Evolutionary conservation across 2,113 vertebrate genomes (phyloP), one percentile per base, ranked within the genome.

Genomic region (Pao palembangensis): DNA sequence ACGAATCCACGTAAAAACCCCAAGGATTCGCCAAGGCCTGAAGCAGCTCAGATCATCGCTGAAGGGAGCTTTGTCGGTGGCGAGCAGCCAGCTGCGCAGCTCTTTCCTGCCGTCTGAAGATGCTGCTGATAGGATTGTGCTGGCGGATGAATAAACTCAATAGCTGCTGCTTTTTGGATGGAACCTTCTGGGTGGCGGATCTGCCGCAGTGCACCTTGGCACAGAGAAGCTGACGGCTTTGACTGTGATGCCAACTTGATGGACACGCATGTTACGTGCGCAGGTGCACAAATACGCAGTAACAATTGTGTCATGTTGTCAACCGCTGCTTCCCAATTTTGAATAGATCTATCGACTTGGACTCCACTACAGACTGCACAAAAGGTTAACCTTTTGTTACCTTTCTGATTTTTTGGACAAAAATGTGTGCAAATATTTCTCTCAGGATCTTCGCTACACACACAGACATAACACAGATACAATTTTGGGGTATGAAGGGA

Each of bases 181-280:
- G 15, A 19, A 28, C 75, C 72, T 58, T 76, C n/a, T 64, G 62
- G 63, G 69, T 55, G 64, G 71, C 34, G 72, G 82, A 81, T 73
- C 44, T 65, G 83, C 66, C 57, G 56, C 55, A 69, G 63, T 79
- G 77, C 64, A 67, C 73, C 48, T 47, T 56, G 55, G 53, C 58
- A 60, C 72, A 82, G 75, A 77, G 69, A 57, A 83, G 83, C 48
- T 42, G 54, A 53, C 34, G 69, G 73, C 76, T 80, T 85, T 75
- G 58, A 80, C 61, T 55, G 66, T 58, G 16, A 34, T 44, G 67
- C 73, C 75, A 77, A 59, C 51, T 57, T 20, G 21, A 6, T 2
- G 8, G 31, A 6, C 64, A 51, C n/a, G 18, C 12, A 42, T 8
- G 12, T 10, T 65, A 58, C 2, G 42, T 25, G 28, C 16, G 46